Conservation (phyloP, 1,140 invertebrate genomes). For the Leptoteleia sp. region DNA sequence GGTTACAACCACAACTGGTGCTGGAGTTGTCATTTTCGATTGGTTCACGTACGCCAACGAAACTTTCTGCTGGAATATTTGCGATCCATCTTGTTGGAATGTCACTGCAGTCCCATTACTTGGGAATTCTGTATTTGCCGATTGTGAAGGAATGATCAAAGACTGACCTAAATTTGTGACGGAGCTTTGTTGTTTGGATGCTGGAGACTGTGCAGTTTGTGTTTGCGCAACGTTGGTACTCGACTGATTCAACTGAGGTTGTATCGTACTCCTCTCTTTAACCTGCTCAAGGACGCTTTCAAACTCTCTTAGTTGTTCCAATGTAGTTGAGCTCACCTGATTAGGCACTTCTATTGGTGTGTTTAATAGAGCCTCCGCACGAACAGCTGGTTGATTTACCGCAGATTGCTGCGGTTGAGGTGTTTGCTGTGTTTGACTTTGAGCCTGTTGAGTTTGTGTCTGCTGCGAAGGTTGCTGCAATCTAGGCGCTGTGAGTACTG, state of each 20-base stretch:
- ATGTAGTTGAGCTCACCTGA: slow-evolving; percentile 83
- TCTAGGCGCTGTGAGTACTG: slow-evolving; percentile 71
- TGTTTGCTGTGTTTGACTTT: slow-evolving; percentile 47
- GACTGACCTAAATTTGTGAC: slow-evolving; percentile 73
- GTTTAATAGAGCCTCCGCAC: slow-evolving; percentile 72
- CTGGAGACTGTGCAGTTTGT: slow-evolving; percentile 73
- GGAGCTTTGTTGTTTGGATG: slow-evolving; percentile 68
- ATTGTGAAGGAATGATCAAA: slow-evolving; percentile 75
- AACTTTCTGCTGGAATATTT: slow-evolving; percentile 76
- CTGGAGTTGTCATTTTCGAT: slow-evolving; percentile 80
- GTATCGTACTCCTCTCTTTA: slow-evolving; percentile 86
- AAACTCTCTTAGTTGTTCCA: slow-evolving; percentile 90
- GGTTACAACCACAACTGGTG: slow-evolving; percentile 83
- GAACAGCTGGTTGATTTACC: slow-evolving; percentile 51
- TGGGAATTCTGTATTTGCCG: slow-evolving; percentile 69
- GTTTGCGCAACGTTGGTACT: slow-evolving; percentile 75
- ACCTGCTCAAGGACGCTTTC: slow-evolving; percentile 91
- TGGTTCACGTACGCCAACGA: slow-evolving; percentile 81
- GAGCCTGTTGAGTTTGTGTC: slow-evolving; percentile 42
- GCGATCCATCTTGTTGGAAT: slow-evolving; percentile 72
- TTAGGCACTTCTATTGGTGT: slow-evolving; percentile 80
- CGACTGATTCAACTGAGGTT: slow-evolving; percentile 75
- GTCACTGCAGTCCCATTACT: slow-evolving; percentile 72
- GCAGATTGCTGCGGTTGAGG: slow-evolving; percentile 48
- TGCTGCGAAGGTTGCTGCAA: slow-evolving; percentile 70